Base-by-base conservation (phyloP, 2,113 vertebrate genomes). In the Probosciger aterrimus region DNA sequence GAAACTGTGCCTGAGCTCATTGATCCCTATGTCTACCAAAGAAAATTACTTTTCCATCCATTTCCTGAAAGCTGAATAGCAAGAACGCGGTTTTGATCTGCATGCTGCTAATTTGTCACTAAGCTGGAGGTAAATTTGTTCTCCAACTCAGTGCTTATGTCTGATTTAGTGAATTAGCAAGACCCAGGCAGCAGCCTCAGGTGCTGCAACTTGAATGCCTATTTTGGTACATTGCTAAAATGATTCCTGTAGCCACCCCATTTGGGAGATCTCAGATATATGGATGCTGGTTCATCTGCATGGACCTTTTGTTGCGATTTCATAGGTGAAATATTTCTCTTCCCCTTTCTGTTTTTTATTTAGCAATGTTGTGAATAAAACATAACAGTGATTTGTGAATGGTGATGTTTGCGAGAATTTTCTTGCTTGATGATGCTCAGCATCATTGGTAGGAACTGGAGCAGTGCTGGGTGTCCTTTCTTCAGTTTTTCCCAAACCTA, bases 201-300 rank as follows among this genome's bases (percentile, higher is more conserved):
- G 49, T 16, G 27, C 63, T 28, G 35, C 31, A 59, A 33, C 35
- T 27, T 24, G 1, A 1, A 14, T 9, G 33, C 10, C 41, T 46
- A 2, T 63, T 63, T 50, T 14, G 11, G 9, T 15, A 4, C 47
- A 2, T 37, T 8, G 35, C 49, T 44, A 14, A 70, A 76, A 64
- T 0, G 2, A 25, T 46, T 64, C 43, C 73, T 46, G 37, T 1
- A 3, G 39, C 44, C 18, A 6, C 30, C 25, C 18, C 2, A 0
- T 24, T 5, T 6, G 7, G 46, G 52, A 37, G 17, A 30, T 8
- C 41, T 30, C 18, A 3, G 59, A 10, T 1, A 1, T 24, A 16
- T 1, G 28, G 70, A 9, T 24, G 10, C n/a, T 55, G 41, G 57
- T n/a, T 70, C n/a, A 52, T 17, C 44, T 2, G 0, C 43, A 7